A percentile compares a stretch with the other conserved stretches of the same genome.
Evolutionary conservation across 2,888 invertebrate species (phyloP).

Genomic region (Trilocha varians): DNA sequence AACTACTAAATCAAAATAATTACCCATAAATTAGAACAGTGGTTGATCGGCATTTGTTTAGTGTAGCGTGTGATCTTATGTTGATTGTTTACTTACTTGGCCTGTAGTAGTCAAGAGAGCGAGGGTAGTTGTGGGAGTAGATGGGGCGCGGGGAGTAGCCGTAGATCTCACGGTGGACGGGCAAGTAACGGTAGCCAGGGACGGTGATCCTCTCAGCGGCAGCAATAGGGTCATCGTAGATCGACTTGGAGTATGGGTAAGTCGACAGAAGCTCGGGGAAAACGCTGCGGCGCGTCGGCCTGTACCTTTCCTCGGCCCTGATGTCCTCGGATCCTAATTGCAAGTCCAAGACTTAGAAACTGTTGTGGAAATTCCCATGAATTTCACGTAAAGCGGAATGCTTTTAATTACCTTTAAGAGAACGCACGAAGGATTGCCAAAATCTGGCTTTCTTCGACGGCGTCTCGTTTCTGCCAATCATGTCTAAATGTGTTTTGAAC

Average conservation of each 20-base stretch:
- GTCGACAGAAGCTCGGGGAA: conserved; percentile 81
- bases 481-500: conserved; percentile 93
- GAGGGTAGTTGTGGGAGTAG: conserved; percentile 88
- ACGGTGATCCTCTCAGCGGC: conserved; percentile 89
- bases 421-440: conserved; percentile 94
- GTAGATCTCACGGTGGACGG: conserved; percentile 91
- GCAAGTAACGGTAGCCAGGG: conserved; percentile 92
- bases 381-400: not conserved
- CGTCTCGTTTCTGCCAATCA: conserved; percentile 94
- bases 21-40: conserved; percentile 9
- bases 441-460: conserved; percentile 94
- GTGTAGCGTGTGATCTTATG: conserved; percentile 20
- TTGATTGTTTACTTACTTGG: conserved; percentile 80
- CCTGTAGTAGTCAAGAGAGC: conserved; percentile 83
- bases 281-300: conserved; percentile 80
- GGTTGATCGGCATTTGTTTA: conserved; percentile 28
- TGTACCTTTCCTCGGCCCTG: conserved; percentile 88
- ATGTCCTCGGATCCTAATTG: conserved; percentile 89
- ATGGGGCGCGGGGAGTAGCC: conserved; percentile 91
- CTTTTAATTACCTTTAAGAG: conserved; percentile 84
- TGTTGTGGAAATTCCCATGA: not conserved
- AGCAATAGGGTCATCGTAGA: conserved; percentile 87
- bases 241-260: conserved; percentile 88
- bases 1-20: not conserved
- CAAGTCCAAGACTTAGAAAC: not conserved